These are phyloP conservation scores for Porites cylindrica DNA, from an alignment of 92 coral and sea anemone species.

Conservation along the genomic window DNA sequence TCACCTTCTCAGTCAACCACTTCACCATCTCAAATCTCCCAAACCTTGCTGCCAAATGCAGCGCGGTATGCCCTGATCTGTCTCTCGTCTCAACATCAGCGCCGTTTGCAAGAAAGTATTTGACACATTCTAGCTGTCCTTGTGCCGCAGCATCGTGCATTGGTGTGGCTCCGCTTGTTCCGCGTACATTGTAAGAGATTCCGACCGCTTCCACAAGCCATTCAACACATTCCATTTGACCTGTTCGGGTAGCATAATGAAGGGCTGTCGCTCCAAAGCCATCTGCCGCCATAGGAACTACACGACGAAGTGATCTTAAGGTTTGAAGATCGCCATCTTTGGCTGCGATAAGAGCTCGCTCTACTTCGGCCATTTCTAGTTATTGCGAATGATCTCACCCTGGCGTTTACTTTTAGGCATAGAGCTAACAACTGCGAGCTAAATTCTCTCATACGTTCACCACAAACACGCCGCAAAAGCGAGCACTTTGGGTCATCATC, in stretches of 20 bases:
- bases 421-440: too few relatives aligned
- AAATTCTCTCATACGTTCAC: too few relatives aligned
- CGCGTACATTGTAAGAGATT: slow-evolving; percentile 65
- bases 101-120: slow-evolving; percentile 71
- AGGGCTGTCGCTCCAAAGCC: slow-evolving; percentile 84
- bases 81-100: slow-evolving; percentile 67
- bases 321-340: slow-evolving; percentile 86
- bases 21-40: slow-evolving; percentile 80
- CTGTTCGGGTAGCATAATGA: slow-evolving; percentile 84
- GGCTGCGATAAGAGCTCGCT: slow-evolving; percentile 78
- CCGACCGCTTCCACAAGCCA: slow-evolving; percentile 84
- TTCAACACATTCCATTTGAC: slow-evolving; percentile 77
- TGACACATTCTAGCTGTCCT: slow-evolving; percentile 79
- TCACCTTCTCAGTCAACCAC: slow-evolving; percentile 78
- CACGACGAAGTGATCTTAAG: slow-evolving; percentile 67
- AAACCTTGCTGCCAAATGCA: slow-evolving; percentile 85
- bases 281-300: slow-evolving; percentile 77
- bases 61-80: slow-evolving; percentile 83
- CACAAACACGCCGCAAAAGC: too few relatives aligned
- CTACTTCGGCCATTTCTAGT: slow-evolving; percentile 66
- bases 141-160: slow-evolving; percentile 89
- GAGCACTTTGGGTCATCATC: too few relatives aligned
- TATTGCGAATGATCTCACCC: not conserved
- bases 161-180: slow-evolving; percentile 82
- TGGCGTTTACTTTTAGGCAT: too few relatives aligned